Evolutionary conservation across 2,888 invertebrate genomes (phyloP).

Genomic region (Eilema depressum): DNA sequence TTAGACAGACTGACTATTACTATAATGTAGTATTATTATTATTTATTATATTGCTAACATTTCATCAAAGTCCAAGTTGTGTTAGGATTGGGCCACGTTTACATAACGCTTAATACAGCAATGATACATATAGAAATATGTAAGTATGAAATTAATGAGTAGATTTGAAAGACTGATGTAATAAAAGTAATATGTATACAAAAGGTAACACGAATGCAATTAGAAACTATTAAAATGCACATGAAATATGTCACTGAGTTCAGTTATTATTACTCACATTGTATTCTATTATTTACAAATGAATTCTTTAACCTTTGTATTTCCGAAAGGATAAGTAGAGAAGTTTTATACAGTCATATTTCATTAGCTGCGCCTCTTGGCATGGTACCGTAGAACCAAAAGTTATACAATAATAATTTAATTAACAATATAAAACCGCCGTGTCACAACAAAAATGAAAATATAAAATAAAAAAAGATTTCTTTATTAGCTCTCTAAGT

Average conservation of each 20-base stretch:
- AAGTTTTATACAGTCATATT: too few relatives aligned
- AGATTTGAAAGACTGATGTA: conserved; percentile 39
- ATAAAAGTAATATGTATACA: conserved; percentile 19
- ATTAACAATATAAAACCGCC: too few relatives aligned
- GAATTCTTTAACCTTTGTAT: too few relatives aligned
- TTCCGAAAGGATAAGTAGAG: too few relatives aligned
- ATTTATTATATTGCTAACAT: conserved; percentile 27
- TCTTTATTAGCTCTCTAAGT: too few relatives aligned
- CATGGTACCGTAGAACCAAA: too few relatives aligned
- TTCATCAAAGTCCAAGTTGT: conserved; percentile 34
- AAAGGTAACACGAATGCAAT: conserved; percentile 13
- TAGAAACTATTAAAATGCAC: conserved; percentile 9
- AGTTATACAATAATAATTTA: too few relatives aligned
- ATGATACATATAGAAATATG: conserved; percentile 48
- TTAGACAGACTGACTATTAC: background rate
- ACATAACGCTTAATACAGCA: conserved; percentile 42
- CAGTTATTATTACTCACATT: conserved; percentile 2
- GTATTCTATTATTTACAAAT: background rate
- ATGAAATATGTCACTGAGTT: conserved; percentile 11
- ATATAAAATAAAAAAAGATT: too few relatives aligned
- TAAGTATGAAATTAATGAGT: conserved; percentile 27
- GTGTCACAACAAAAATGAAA: too few relatives aligned
- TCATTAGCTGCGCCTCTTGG: too few relatives aligned
- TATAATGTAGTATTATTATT: conserved; percentile 6
- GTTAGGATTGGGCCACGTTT: conserved; percentile 26